Evolutionary conservation across 2,113 vertebrate species (phyloP), one percentile per base, ranked within the genome.

Genomic region (Ivindomyrus marchei): DNA sequence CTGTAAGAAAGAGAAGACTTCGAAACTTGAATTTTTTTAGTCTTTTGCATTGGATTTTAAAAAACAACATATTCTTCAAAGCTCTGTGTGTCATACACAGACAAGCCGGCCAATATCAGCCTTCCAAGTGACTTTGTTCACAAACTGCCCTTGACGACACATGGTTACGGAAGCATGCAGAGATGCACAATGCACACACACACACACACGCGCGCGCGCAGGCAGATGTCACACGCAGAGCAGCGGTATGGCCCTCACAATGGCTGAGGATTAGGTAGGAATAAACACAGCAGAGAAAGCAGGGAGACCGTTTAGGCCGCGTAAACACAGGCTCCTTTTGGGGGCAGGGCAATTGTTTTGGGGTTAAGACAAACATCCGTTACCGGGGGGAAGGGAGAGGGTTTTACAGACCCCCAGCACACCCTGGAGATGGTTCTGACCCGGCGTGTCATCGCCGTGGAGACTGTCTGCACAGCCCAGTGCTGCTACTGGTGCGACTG

Each of bases 211-310:
- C 5, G 1, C 8, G 1, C 46, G 1, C 1, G 1, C 84, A 97
- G 96, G 96, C 97, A 98, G 97, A 98, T 98, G 97, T 96, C 96
- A 96, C 93, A 92, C 94, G 95, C 94, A 94, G 92, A 94, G 94
- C 90, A 91, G 92, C 87, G 92, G 90, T 92, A 92, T 90, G 91
- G 90, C 90, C 91, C 94, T 95, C 97, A 96, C 95, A 96, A 96
- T 94, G 95, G 93, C 2, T 89, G 88, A 77, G 92, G 92, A 94
- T 90, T 83, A 93, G 93, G 88, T 62, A 91, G 92, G 92, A 91
- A 94, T 91, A 90, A 89, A 85, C 89, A 91, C 89, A 42, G 70
- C 83, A 85, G 88, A 94, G 90, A 92, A 91, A 91, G 92, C 93
- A 91, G 91, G 90, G 89, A 85, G 87, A 93, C 74, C 94, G 93